phyloP scores from a whole-genome alignment of 2,797 vertebrate species.

The Pachyuromys duprasi region DNA sequence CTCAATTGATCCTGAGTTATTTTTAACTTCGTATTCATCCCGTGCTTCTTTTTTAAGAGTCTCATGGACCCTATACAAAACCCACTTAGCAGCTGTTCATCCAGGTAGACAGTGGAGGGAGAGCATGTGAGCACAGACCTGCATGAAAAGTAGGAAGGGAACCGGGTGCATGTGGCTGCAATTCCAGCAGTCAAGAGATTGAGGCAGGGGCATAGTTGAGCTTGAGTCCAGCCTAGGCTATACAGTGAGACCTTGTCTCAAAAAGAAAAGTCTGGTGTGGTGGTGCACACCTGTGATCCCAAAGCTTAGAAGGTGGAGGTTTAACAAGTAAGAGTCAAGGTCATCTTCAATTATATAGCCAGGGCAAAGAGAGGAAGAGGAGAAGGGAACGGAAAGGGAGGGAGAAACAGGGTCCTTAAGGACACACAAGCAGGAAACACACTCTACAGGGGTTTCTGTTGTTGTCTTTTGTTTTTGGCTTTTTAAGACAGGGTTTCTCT shows the following conservation, averaged over 20 bases:
- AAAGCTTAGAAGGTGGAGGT: background rate
- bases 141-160: background rate
- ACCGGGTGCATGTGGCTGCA: no score
- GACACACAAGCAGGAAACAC: background rate
- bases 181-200: no score
- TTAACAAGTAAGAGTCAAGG: background rate
- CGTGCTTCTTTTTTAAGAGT: constrained; percentile 51
- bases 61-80: background rate
- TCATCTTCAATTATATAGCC: background rate
- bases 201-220: no score
- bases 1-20: constrained; percentile 77
- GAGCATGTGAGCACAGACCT: background rate
- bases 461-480: no score
- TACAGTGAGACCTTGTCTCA: background rate
- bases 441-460: background rate
- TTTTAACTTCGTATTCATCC: constrained; percentile 82
- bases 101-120: background rate
- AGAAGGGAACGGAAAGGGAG: background rate
- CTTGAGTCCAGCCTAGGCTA: no score
- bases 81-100: background rate
- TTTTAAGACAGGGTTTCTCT: no score
- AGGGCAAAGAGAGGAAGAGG: background rate
- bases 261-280: background rate
- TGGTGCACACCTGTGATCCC: background rate
- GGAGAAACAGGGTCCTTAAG: background rate